Percentiles rank a stretch among this genome's conserved stretches.
These are phyloP conservation scores for Thalassarche chlororhynchos DNA, from an alignment of 2,113 vertebrate genomes.

Conservation along the genomic window DNA sequence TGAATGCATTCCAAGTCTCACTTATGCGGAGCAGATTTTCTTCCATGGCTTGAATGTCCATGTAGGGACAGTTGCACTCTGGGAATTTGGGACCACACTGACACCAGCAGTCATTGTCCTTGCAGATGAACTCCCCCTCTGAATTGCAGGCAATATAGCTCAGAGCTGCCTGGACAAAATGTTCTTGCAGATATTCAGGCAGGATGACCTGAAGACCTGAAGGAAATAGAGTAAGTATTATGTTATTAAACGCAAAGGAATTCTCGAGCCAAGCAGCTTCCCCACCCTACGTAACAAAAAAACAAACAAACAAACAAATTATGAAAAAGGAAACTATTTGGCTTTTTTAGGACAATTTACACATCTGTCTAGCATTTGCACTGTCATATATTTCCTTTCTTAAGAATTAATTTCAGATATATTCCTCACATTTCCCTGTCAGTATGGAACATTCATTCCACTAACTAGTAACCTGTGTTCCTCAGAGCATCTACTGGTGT, in stretches of 20 bases:
- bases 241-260: neutral
- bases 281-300: accelerated
- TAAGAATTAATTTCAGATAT: neutral
- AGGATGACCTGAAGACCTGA: constrained; percentile 93
- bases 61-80: constrained; percentile 96
- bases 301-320: neutral
- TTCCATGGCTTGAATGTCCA: constrained; percentile 98
- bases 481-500: neutral
- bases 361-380: neutral
- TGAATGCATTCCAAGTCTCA: constrained; percentile 88
- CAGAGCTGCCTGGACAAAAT: constrained; percentile 92
- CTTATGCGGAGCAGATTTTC: constrained; percentile 90
- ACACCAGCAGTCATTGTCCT: constrained; percentile 95
- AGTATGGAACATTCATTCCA: neutral
- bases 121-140: constrained; percentile 94
- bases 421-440: neutral
- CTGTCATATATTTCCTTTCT: neutral
- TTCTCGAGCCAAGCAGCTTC: neutral
- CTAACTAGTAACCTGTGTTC: neutral
- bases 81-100: constrained; percentile 90
- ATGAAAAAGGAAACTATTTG: neutral
- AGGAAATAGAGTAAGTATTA: neutral
- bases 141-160: constrained; percentile 97
- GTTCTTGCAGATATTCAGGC: constrained; percentile 91
- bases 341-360: neutral